Percentiles rank a stretch among this genome's conserved stretches.
These are phyloP conservation scores for Hetaerina americana DNA, from an alignment of 1,140 invertebrate genomes.

Conservation along the genomic window DNA sequence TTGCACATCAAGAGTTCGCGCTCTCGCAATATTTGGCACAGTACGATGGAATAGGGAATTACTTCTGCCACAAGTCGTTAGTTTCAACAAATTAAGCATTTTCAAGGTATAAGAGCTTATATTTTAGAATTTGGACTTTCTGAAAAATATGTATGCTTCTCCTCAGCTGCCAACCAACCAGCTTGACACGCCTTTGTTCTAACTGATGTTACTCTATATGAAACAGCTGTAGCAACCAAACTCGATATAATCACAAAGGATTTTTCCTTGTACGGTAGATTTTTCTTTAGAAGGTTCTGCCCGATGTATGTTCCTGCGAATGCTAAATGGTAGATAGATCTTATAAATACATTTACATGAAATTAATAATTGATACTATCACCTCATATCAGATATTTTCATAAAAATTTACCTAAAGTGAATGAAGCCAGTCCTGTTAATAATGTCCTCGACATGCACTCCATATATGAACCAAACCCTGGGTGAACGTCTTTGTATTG, in stretches of 20 bases:
- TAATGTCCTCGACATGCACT: constrained; percentile 37
- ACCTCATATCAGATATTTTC: neutral
- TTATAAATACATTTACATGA: neutral
- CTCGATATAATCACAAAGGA: constrained; percentile 29
- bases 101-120: too few species aligned
- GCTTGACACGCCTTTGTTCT: constrained; percentile 32
- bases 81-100: too few species aligned
- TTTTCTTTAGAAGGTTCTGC: constrained; percentile 27
- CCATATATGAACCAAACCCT: constrained; percentile 34
- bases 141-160: constrained; percentile 30
- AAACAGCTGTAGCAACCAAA: constrained; percentile 21
- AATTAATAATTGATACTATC: constrained; percentile 2
- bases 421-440: constrained; percentile 33
- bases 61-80: neutral
- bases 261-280: constrained; percentile 27
- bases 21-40: neutral
- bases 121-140: too few species aligned
- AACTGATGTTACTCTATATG: constrained; percentile 29
- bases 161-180: constrained; percentile 33
- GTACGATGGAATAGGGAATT: neutral
- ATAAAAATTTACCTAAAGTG: constrained; percentile 26
- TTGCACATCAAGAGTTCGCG: too few species aligned
- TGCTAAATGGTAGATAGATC: constrained; percentile 20
- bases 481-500: constrained; percentile 32
- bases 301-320: constrained; percentile 32